Evolutionary conservation across 2,113 vertebrate species (phyloP).

Genomic region (Podilymbus podiceps): DNA sequence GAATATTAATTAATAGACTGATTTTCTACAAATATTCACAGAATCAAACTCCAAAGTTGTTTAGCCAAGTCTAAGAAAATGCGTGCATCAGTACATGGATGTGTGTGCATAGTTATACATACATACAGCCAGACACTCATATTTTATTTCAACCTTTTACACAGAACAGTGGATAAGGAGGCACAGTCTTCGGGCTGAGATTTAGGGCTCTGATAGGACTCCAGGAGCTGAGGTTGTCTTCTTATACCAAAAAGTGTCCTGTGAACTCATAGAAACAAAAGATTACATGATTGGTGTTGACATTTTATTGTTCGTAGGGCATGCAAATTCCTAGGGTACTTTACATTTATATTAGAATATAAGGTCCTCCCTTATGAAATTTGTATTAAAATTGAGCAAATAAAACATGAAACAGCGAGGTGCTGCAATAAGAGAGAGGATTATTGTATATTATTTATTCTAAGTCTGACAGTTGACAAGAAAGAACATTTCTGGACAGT

Average conservation of each 20-base stretch:
- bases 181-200: neutral
- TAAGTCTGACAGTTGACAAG: neutral
- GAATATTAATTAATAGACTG: neutral
- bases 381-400: neutral
- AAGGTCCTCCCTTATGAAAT: neutral
- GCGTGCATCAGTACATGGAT: neutral
- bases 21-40: neutral
- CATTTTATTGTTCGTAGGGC: neutral
- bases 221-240: neutral
- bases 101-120: neutral
- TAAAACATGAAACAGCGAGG: neutral
- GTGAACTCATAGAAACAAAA: neutral
- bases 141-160: neutral
- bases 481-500: neutral
- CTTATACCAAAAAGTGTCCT: neutral
- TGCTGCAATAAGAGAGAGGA: neutral
- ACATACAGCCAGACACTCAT: rapidly evolving
- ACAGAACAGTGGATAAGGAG: neutral
- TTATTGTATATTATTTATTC: neutral
- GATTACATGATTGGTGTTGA: neutral
- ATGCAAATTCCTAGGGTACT: neutral
- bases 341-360: neutral
- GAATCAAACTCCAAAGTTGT: neutral
- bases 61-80: neutral
- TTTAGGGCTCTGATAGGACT: neutral